Conservation (phyloP, 2,113 vertebrate species). For the Ailuropoda melanoleuca region DNA sequence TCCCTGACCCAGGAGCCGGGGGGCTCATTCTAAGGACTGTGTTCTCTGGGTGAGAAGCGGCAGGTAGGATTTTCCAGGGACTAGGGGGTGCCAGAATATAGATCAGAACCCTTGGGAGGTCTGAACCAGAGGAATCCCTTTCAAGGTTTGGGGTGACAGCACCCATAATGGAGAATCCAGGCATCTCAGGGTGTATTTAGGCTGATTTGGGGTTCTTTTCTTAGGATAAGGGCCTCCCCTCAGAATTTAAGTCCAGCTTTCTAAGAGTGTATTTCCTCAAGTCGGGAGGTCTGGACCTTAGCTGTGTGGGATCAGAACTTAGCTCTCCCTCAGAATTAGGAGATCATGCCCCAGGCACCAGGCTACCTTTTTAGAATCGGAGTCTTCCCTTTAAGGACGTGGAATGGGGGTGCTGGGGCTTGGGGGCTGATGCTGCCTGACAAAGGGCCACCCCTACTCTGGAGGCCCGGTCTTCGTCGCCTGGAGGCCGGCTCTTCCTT, state of each 20-base stretch:
- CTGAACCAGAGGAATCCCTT: not conserved
- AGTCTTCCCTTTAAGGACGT: not conserved
- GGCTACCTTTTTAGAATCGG: constrained; percentile 18
- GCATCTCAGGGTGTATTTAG: not conserved
- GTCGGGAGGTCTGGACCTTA: not conserved
- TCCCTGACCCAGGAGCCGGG: not conserved
- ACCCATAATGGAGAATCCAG: not conserved
- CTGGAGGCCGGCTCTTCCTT: not conserved
- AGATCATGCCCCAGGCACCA: not conserved
- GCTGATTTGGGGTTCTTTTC: not conserved
- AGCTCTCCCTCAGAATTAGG: not conserved
- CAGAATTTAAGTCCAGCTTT: not conserved
- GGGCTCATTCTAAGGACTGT: not conserved
- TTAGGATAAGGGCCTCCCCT: not conserved
- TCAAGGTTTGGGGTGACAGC: not conserved
- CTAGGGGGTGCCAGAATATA: not conserved
- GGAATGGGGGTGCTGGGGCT: not conserved
- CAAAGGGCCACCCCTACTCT: not conserved
- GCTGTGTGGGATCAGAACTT: not conserved
- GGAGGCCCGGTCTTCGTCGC: not conserved
- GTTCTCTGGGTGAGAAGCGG: too few species aligned
- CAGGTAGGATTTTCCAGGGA: not conserved
- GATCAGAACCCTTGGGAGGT: not conserved
- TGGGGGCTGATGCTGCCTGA: not conserved
- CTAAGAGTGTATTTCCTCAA: not conserved